Evolutionary conservation across 1,140 invertebrate genomes (phyloP).

Genomic region (Plodia interpunctella): DNA sequence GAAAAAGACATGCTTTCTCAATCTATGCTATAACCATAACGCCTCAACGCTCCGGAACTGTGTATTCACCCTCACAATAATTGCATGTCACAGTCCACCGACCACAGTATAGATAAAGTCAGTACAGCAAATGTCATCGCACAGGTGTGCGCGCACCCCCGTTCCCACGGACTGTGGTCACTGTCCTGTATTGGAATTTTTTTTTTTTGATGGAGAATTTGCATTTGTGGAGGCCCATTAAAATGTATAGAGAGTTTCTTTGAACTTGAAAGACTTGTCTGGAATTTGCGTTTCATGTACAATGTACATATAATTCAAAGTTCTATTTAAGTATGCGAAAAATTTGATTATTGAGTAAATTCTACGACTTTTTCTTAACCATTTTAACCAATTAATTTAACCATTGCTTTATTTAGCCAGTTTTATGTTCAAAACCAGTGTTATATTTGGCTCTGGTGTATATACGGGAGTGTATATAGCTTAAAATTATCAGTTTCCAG

Average conservation of each 20-base stretch:
- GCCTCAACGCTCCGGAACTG: background rate
- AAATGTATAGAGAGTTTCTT: too few species aligned
- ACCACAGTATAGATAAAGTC: background rate
- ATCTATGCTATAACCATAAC: background rate
- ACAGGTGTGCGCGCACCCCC: background rate
- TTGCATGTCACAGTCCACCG: background rate
- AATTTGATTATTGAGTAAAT: too few species aligned
- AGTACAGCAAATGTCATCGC: background rate
- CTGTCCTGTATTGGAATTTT: background rate
- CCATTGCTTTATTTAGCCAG: too few species aligned
- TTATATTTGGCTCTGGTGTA: slow-evolving; percentile 85
- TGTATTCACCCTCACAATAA: background rate
- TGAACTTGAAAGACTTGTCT: too few species aligned
- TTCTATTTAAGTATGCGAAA: too few species aligned
- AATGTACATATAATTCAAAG: too few species aligned
- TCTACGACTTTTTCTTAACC: too few species aligned
- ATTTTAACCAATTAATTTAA: too few species aligned
- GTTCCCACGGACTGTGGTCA: background rate
- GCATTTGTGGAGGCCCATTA: too few species aligned
- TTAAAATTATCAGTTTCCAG: slow-evolving; percentile 84
- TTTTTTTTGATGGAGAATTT: background rate
- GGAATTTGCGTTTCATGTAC: too few species aligned
- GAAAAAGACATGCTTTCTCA: background rate
- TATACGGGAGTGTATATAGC: slow-evolving; percentile 88
- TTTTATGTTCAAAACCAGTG: too few species aligned